Evolutionary conservation across 1,140 invertebrate genomes (phyloP).

Genomic region (Bilobella aurantiaca): DNA sequence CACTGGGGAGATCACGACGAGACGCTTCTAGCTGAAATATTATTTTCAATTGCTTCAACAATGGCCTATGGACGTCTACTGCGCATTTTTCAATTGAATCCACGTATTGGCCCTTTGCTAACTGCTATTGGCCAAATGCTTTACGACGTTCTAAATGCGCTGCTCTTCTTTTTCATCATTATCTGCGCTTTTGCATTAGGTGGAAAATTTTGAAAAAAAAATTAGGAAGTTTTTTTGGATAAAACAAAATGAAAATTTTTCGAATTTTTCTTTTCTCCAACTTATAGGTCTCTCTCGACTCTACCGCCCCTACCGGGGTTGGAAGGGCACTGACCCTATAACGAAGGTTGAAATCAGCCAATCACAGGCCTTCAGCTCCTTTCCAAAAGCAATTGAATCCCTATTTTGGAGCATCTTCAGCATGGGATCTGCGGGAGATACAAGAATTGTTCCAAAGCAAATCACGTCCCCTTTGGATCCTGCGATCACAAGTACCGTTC

Average conservation of each 20-base stretch:
- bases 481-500: neutral
- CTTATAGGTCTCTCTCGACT: neutral
- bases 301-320: neutral
- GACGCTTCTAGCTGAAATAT: neutral
- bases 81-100: neutral
- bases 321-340: neutral
- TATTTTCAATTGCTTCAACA: neutral
- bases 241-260: neutral
- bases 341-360: neutral
- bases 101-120: neutral
- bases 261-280: too few species aligned
- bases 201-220: neutral
- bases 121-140: neutral
- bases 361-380: neutral
- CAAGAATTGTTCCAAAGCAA: neutral
- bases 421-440: neutral
- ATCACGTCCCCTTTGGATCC: neutral
- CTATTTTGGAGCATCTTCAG: slow-evolving; percentile 1
- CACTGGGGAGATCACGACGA: neutral
- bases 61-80: slow-evolving; percentile 1
- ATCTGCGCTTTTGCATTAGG: neutral
- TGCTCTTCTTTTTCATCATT: slow-evolving; percentile 6
- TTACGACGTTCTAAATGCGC: neutral
- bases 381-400: neutral
- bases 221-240: neutral